Conservation (phyloP, 1,140 invertebrate species). For the Latrodectus geometricus region DNA sequence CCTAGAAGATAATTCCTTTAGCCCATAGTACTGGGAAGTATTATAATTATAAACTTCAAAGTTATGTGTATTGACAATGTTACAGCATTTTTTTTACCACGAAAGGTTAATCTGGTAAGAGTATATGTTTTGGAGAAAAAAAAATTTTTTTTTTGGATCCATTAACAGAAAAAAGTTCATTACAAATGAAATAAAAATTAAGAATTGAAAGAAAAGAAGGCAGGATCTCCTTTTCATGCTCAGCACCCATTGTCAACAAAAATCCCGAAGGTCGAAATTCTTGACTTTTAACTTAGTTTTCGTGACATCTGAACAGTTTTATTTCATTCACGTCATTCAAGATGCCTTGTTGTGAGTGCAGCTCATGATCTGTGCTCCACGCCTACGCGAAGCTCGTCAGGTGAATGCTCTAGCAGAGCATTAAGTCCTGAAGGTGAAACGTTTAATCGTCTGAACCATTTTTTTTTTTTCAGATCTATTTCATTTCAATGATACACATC, state of each 20-base stretch:
- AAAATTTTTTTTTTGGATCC: background rate
- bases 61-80: too few species aligned
- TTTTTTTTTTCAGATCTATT: background rate
- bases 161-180: slow-evolving; percentile 1
- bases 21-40: too few species aligned
- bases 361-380: slow-evolving; percentile 2
- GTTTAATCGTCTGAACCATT: slow-evolving; percentile 38
- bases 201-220: background rate
- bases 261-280: slow-evolving; percentile 36
- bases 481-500: too few species aligned
- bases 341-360: background rate
- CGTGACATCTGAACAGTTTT: slow-evolving; percentile 46
- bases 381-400: slow-evolving; percentile 29
- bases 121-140: too few species aligned
- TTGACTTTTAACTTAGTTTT: slow-evolving; percentile 46
- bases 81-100: too few species aligned
- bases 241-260: slow-evolving; percentile 57
- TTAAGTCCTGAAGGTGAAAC: slow-evolving; percentile 54
- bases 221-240: background rate
- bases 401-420: slow-evolving; percentile 39
- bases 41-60: too few species aligned
- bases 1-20: too few species aligned
- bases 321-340: slow-evolving; percentile 45
- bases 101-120: too few species aligned
- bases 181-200: background rate